These are phyloP conservation scores for Fissipunctia ypsillon DNA, from an alignment of 2,888 invertebrate species.

Conservation along the genomic window DNA sequence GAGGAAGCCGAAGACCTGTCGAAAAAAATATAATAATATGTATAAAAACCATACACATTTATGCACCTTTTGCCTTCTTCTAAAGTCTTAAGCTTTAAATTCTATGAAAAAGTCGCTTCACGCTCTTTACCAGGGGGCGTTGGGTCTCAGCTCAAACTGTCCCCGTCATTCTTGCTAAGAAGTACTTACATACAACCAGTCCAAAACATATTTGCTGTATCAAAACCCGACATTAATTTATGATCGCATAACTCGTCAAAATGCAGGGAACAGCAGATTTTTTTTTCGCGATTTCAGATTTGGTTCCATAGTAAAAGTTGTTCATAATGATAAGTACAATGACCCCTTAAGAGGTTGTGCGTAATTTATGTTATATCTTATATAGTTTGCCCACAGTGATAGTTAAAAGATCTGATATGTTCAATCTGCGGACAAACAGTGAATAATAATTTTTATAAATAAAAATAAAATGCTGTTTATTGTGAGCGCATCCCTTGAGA, in stretches of 20 bases:
- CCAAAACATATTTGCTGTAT: not conserved
- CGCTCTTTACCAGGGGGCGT: too few relatives aligned
- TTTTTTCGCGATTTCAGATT: too few relatives aligned
- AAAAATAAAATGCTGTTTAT: not conserved
- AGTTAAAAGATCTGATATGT: not conserved
- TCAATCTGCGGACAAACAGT: not conserved
- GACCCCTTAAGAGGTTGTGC: too few relatives aligned
- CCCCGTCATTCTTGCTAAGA: not conserved
- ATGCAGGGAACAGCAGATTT: too few relatives aligned
- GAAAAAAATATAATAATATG: not conserved
- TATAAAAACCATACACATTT: not conserved
- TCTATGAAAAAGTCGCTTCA: not conserved
- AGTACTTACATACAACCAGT: not conserved
- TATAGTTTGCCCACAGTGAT: not conserved
- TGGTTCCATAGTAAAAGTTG: too few relatives aligned
- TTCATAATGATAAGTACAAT: too few relatives aligned
- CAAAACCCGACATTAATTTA: too few relatives aligned
- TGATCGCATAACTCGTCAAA: too few relatives aligned
- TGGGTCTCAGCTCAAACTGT: not conserved
- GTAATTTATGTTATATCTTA: too few relatives aligned
- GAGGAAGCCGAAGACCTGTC: slow-evolving; percentile 94
- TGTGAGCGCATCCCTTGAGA: not conserved
- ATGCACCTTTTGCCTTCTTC: not conserved
- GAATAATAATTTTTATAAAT: too few relatives aligned
- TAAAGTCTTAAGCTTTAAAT: not conserved